A percentile compares a stretch with the other conserved stretches of the same genome.
Conservation (phyloP, 2,113 vertebrate species). For the Cnemophilus loriae region DNA sequence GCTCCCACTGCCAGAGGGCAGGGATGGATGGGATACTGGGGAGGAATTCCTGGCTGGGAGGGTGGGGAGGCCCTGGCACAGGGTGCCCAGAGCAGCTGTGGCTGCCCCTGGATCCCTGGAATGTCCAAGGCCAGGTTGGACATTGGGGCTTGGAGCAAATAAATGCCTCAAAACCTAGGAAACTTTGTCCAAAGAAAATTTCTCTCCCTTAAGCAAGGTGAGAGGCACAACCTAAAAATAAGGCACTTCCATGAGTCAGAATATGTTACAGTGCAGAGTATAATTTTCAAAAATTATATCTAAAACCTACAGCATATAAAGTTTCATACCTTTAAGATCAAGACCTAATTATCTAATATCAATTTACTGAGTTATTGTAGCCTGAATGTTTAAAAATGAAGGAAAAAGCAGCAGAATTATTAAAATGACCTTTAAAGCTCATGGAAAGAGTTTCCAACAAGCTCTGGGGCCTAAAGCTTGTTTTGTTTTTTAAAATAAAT, state of each 20-base stretch:
- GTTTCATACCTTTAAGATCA: background rate
- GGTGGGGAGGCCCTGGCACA: too few relatives aligned
- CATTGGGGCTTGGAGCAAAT: background rate
- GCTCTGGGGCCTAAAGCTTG: background rate
- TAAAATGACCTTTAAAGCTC: background rate
- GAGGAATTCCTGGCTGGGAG: background rate
- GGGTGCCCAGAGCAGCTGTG: background rate
- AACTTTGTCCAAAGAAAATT: background rate
- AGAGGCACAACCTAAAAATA: background rate
- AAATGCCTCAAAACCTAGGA: background rate
- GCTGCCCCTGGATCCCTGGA: background rate
- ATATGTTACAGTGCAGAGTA: background rate
- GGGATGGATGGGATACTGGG: rapidly evolving
- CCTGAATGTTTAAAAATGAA: background rate
- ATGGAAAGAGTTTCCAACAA: background rate
- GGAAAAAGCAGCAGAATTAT: background rate
- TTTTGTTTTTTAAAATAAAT: background rate
- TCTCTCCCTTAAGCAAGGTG: background rate
- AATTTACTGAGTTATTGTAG: background rate
- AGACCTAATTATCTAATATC: background rate
- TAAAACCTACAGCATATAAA: background rate
- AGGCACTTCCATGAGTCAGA: background rate
- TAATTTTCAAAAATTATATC: background rate
- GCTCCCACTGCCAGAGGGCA: background rate
- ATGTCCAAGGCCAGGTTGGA: background rate